Evolutionary conservation across 2,888 invertebrate genomes (phyloP).

Genomic region (Dicroscelio sp.): DNA sequence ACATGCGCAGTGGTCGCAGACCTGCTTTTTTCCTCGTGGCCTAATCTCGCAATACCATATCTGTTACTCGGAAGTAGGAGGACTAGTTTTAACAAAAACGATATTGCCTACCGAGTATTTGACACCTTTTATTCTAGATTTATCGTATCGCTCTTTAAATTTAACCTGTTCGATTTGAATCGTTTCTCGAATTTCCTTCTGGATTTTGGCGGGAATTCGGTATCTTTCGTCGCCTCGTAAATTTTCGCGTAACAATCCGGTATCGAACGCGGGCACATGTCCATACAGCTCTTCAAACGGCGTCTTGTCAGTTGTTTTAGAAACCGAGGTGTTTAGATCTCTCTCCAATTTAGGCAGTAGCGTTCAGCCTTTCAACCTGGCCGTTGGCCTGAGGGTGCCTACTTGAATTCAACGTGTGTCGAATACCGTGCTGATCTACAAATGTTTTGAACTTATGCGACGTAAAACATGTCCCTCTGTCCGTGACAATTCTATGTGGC

Average conservation of each 20-base stretch:
- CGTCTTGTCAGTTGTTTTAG: slow-evolving; percentile 48
- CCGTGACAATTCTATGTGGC: no score
- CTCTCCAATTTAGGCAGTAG: slow-evolving; percentile 1
- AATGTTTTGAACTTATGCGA: no score
- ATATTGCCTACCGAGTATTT: slow-evolving; percentile 56
- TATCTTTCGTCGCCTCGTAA: slow-evolving; percentile 25
- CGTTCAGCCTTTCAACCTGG: slow-evolving; percentile 56
- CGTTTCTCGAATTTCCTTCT: slow-evolving; percentile 19
- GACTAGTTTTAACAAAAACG: slow-evolving; percentile 42
- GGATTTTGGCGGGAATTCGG: slow-evolving; percentile 14
- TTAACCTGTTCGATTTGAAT: slow-evolving; percentile 57
- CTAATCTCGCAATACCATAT: not conserved
- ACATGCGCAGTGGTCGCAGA: slow-evolving; percentile 49
- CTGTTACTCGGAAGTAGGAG: slow-evolving; percentile 3
- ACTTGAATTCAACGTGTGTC: slow-evolving; percentile 41
- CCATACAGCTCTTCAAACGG: slow-evolving; percentile 60
- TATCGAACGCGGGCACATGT: slow-evolving; percentile 21
- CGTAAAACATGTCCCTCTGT: no score
- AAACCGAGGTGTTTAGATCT: slow-evolving; percentile 39
- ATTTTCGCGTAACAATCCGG: no score
- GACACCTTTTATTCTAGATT: slow-evolving; percentile 39
- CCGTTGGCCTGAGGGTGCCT: slow-evolving; percentile 72
- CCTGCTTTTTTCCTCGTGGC: not conserved
- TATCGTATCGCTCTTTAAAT: slow-evolving; percentile 60
- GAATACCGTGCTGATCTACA: no score